Evolutionary conservation across 2,113 vertebrate genomes (phyloP).

Genomic region (Brachyistius frenatus): DNA sequence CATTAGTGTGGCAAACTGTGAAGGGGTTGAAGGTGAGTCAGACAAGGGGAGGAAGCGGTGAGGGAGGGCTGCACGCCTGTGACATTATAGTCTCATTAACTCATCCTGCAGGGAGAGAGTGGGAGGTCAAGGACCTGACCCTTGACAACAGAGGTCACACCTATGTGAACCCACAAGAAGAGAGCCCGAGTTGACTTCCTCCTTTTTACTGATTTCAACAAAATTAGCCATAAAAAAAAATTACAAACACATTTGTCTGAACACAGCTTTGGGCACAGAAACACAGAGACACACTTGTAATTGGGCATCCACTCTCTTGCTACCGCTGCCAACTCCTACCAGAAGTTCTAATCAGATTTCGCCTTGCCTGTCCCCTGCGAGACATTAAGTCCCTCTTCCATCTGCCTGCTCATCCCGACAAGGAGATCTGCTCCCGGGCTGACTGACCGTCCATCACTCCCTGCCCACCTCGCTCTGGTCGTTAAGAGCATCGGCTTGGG

Average conservation of each 20-base stretch:
- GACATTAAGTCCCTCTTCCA: constrained; percentile 68
- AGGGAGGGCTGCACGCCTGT: constrained; percentile 17
- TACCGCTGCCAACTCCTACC: constrained; percentile 39
- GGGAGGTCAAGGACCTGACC: constrained; percentile 41
- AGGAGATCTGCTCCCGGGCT: constrained; percentile 41
- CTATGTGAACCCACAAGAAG: not conserved
- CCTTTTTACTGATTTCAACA: constrained; percentile 8
- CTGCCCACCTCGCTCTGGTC: constrained; percentile 3
- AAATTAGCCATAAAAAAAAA: not conserved
- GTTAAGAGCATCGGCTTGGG: constrained; percentile 26
- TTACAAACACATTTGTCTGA: constrained; percentile 2
- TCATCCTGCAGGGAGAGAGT: constrained; percentile 36
- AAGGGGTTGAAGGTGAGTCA: constrained; percentile 33
- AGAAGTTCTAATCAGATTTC: constrained; percentile 76
- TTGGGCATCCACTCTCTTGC: constrained; percentile 3
- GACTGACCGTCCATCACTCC: constrained; percentile 17
- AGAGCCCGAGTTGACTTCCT: not conserved
- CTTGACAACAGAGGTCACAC: constrained; percentile 17
- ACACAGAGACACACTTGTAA: constrained; percentile 11
- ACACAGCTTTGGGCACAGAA: not conserved
- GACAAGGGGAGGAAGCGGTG: constrained; percentile 7
- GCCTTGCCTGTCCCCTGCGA: constrained; percentile 45
- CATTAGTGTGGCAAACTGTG: too few relatives aligned
- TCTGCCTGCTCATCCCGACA: constrained; percentile 62
- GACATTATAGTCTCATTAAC: constrained; percentile 63